phyloP scores from a whole-genome alignment of 2,797 vertebrate species.

The Chrosomus eos region DNA sequence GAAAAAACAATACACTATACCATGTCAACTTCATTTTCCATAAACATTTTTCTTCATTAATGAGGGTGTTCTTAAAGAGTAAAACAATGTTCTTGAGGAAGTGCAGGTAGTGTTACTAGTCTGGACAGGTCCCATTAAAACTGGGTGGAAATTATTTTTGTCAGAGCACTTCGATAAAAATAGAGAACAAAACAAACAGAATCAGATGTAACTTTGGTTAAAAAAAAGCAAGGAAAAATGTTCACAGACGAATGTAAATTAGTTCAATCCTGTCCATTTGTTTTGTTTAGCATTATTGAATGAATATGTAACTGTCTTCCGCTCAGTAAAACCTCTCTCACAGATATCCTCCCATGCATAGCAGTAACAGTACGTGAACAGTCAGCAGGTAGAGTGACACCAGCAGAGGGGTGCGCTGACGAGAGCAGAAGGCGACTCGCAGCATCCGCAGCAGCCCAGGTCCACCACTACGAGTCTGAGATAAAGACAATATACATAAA shows the following conservation, averaged over 20 bases:
- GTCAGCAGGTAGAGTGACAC: conserved; percentile 84
- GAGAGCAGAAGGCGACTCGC: conserved; percentile 80
- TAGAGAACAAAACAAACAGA: conserved; percentile 16
- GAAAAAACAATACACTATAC: neutral
- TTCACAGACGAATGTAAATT: conserved; percentile 14
- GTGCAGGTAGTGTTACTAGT: conserved; percentile 9
- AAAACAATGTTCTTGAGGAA: conserved; percentile 14
- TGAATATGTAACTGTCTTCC: neutral
- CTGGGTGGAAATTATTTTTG: conserved; percentile 19
- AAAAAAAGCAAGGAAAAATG: conserved; percentile 38
- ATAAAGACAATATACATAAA: neutral
- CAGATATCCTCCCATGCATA: conserved; percentile 89
- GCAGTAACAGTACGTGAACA: conserved; percentile 86
- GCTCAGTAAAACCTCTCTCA: conserved; percentile 68
- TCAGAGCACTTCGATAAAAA: conserved; percentile 23
- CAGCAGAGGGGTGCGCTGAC: conserved; percentile 86
- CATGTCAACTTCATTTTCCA: neutral
- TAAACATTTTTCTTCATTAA: conserved; percentile 19
- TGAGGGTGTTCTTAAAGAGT: neutral
- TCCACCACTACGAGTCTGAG: conserved; percentile 78
- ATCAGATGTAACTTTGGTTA: conserved; percentile 49
- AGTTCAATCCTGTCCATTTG: conserved; percentile 1
- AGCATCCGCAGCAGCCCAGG: conserved; percentile 81
- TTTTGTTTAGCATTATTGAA: neutral
- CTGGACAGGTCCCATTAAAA: conserved; percentile 9